Conservation (phyloP, 2,888 invertebrate genomes). For the Catocala sponsa region DNA sequence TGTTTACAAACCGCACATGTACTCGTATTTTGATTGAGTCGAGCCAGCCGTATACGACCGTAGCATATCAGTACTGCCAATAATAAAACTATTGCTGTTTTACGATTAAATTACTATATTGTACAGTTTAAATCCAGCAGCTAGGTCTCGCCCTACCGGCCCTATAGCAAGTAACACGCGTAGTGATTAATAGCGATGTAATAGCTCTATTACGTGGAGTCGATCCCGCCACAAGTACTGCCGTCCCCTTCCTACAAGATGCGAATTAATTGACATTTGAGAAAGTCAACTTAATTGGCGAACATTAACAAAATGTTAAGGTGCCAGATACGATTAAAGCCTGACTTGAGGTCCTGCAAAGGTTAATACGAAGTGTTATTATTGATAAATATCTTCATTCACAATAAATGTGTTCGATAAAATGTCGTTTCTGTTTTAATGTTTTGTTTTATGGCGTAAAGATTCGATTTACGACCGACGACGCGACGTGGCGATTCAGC, state of each 20-base stretch:
- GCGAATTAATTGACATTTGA: slow-evolving; percentile 54
- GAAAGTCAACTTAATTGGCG: slow-evolving; percentile 55
- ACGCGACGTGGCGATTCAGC: too few species aligned
- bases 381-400: slow-evolving; percentile 48
- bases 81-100: too few species aligned
- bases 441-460: too few species aligned
- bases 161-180: slow-evolving; percentile 45
- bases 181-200: slow-evolving; percentile 59
- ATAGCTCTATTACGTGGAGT: slow-evolving; percentile 56
- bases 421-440: too few species aligned
- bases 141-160: slow-evolving; percentile 22
- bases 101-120: too few species aligned
- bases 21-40: too few species aligned
- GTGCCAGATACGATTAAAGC: slow-evolving; percentile 41
- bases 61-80: too few species aligned
- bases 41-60: too few species aligned
- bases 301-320: slow-evolving; percentile 55
- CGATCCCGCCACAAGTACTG: slow-evolving; percentile 38
- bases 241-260: slow-evolving; percentile 30
- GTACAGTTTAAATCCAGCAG: background rate
- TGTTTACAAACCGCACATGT: too few species aligned
- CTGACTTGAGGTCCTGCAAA: slow-evolving; percentile 37
- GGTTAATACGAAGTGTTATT: slow-evolving; percentile 42
- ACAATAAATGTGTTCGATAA: background rate
- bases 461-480: too few species aligned